Percentiles rank a stretch among this genome's conserved stretches.
These are phyloP conservation scores for Sinotaia quadrata DNA, from an alignment of 2,888 invertebrate species.

Conservation along the genomic window DNA sequence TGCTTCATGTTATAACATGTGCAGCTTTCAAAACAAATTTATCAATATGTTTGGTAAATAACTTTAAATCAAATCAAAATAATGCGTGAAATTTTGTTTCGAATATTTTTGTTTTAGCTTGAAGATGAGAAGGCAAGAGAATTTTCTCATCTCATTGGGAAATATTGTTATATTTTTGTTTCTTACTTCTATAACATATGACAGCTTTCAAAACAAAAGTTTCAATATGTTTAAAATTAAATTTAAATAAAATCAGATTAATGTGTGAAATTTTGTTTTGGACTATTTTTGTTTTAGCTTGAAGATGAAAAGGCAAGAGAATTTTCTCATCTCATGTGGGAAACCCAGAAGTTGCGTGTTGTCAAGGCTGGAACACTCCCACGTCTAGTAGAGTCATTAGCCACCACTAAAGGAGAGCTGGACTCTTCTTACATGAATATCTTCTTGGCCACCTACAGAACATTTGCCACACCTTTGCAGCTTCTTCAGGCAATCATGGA, in stretches of 20 bases:
- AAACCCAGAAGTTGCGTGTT: constrained; percentile 66
- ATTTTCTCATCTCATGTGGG: constrained; percentile 90
- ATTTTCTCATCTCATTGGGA: too few species aligned
- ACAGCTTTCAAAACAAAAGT: too few species aligned
- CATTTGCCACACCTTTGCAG: constrained; percentile 89
- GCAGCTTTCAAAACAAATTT: too few species aligned
- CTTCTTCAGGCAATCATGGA: constrained; percentile 85
- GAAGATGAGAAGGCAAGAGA: constrained; percentile 57
- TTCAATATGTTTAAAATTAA: too few species aligned
- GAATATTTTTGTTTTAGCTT: constrained; percentile 51
- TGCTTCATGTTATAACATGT: too few species aligned
- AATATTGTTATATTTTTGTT: too few species aligned
- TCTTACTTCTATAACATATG: too few species aligned
- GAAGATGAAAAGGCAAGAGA: constrained; percentile 57
- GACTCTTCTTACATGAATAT: constrained; percentile 97
- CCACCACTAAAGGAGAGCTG: constrained; percentile 94
- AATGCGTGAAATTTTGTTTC: constrained; percentile 5
- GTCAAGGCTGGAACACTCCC: constrained; percentile 96
- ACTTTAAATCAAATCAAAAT: background rate
- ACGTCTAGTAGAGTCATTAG: constrained; percentile 92
- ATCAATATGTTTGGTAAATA: too few species aligned
- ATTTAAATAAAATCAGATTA: background rate
- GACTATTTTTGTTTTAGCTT: constrained; percentile 51
- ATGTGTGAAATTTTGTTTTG: constrained; percentile 7
- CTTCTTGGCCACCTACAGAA: constrained; percentile 94